Base-by-base conservation (phyloP, 30 jellyfish, hydroid and myxozoan species). In the Chrysaora quinquecirrha region DNA sequence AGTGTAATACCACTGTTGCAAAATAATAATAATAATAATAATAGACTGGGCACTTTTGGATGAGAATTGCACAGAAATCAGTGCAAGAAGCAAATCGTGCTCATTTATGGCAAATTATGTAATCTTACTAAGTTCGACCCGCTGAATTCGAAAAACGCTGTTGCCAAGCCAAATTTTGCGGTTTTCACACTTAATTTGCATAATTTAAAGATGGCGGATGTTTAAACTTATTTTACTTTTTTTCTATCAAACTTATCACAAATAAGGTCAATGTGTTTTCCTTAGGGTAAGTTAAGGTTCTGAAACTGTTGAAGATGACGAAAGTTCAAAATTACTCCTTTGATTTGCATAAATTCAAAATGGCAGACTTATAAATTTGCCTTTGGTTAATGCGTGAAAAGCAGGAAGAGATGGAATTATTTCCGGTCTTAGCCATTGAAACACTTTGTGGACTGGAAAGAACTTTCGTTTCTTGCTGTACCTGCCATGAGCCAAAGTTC, bases 401-500 rank as follows among this genome's bases (percentile, higher is more conserved):
- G 31, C 81, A 3, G 32, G 81, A 25, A 69, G 64, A 34, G 73
- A 34, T 18, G 14, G 48, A 34, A n/a, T 69, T 4, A 69, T 30
- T 31, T 43, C 81, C 32, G 62, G 64, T 22, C 32, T 73, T 22
- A 52, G 68, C 68, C 9, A 52, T 52, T 52, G 68, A 52, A 52
- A 52, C 27, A 52, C 12, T 52, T 10, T 52, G 77, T 65, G 77
- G 54, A 65, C 77, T 65, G 77, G 77, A 29, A 65, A 27, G 77
- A 65, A 65, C 54, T 65, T 65, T 30, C 54, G 77, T 65, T 33
- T 28, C 29, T 65, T 65, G 77, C 77, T 65, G 77, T 65, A 65
- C 50, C 77, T 27, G 77, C 77, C 77, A 65, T 65, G 9, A 29
- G 77, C 54, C 77, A 65, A 65, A 65, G 54, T 65, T 65, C 77